These are phyloP conservation scores for Gymnoscopelus microlampas DNA, from an alignment of 2,797 vertebrate genomes.

Conservation along the genomic window DNA sequence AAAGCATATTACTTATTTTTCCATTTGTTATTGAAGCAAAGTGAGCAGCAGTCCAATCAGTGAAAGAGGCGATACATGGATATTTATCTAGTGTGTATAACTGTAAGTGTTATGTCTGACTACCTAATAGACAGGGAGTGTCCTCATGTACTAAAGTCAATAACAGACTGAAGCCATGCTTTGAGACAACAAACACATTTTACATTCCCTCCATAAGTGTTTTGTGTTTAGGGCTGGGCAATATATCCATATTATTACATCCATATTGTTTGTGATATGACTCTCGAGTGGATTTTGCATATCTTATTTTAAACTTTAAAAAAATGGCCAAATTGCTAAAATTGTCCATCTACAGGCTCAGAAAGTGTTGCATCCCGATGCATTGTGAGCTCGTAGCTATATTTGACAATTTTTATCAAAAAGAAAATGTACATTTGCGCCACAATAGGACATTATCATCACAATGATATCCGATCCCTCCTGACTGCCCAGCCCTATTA, in stretches of 20 bases:
- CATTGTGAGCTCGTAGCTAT: no score
- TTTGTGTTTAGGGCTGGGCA: not conserved
- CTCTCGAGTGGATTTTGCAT: no score
- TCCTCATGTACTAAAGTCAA: slow-evolving; percentile 6
- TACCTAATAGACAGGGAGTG: slow-evolving; percentile 8
- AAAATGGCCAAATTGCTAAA: no score
- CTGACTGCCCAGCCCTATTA: not conserved
- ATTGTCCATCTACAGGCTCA: no score
- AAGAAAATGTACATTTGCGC: no score
- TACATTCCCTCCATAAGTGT: slow-evolving; percentile 25
- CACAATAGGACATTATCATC: no score
- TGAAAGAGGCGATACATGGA: not conserved
- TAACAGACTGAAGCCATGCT: slow-evolving; percentile 22
- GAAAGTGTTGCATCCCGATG: no score
- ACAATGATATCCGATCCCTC: no score
- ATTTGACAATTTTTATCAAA: no score
- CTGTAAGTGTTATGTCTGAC: not conserved
- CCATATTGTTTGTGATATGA: no score
- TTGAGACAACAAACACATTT: slow-evolving; percentile 15
- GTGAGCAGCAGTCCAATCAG: slow-evolving; percentile 3
- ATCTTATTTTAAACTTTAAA: no score
- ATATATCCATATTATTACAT: no score
- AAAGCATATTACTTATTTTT: not conserved
- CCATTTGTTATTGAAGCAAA: not conserved
- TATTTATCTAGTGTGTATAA: not conserved